Evolutionary conservation across 2,797 vertebrate genomes (phyloP).

Genomic region (Pseudocheirus occidentalis): DNA sequence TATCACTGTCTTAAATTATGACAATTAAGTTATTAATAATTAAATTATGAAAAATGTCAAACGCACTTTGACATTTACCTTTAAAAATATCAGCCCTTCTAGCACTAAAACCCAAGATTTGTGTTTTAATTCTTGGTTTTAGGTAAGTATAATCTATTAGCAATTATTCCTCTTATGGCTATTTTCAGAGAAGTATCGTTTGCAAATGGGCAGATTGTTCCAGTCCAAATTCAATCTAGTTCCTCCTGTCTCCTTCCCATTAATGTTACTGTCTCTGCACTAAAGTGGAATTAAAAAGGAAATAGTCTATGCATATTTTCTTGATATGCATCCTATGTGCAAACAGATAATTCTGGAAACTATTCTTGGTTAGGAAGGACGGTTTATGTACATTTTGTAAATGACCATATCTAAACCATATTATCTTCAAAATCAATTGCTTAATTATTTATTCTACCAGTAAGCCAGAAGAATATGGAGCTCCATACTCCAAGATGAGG

Average conservation of each 20-base stretch:
- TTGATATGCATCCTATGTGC: not conserved
- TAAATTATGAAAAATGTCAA: too few species aligned
- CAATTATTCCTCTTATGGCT: not conserved
- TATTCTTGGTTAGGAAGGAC: not conserved
- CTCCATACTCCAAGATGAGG: not conserved
- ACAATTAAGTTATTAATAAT: too few species aligned
- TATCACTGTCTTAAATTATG: not conserved
- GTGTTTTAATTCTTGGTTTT: not conserved
- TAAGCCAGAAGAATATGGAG: not conserved
- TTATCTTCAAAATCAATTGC: not conserved
- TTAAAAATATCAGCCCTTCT: not conserved
- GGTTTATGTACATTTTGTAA: constrained; percentile 25
- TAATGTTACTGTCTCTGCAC: not conserved
- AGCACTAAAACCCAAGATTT: not conserved
- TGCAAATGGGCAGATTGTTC: not conserved
- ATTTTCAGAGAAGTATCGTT: not conserved
- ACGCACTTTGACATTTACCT: not conserved
- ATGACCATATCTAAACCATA: not conserved
- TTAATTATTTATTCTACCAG: not conserved
- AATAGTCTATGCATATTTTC: not conserved
- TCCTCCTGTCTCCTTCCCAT: not conserved
- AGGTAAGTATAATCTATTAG: not conserved
- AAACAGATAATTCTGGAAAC: not conserved
- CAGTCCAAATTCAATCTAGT: not conserved
- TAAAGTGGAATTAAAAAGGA: not conserved